Percentiles rank a stretch among this genome's conserved stretches.
phyloP scores from a whole-genome alignment of 37 sponge, comb jelly and placozoan species.

The Chondrilla cf. caribensis region DNA sequence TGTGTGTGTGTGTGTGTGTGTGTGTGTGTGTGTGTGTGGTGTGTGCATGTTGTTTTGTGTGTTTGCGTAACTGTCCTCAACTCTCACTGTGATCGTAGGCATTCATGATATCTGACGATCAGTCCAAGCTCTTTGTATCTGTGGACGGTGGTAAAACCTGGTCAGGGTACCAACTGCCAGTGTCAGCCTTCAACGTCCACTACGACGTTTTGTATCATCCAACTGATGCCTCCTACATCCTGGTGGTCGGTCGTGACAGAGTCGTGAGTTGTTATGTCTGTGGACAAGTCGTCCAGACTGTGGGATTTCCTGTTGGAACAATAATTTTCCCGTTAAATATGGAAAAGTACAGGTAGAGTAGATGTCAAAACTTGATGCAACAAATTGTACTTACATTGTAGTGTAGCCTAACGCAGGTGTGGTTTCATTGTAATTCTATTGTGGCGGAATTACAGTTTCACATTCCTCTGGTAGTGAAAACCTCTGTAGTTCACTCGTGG shows the following conservation, averaged over 20 bases:
- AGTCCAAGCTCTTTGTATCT: slow-evolving; percentile 31
- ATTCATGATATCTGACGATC: slow-evolving; percentile 34
- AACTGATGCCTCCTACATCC: slow-evolving; percentile 19
- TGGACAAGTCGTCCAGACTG: background rate
- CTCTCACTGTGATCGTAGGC: background rate
- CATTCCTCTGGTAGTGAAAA: too few species aligned
- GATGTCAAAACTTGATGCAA: too few species aligned
- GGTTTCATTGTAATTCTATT: too few species aligned
- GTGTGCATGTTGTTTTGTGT: too few species aligned
- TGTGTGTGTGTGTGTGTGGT: too few species aligned
- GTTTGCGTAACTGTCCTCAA: too few species aligned
- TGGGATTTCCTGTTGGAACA: background rate
- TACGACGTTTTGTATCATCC: slow-evolving; percentile 36
- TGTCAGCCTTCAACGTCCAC: slow-evolving; percentile 23
- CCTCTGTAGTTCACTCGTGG: too few species aligned
- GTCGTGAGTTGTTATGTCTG: background rate
- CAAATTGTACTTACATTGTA: too few species aligned
- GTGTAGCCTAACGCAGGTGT: too few species aligned
- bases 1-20: too few species aligned
- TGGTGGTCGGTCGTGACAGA: background rate
- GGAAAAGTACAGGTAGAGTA: background rate
- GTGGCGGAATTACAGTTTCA: too few species aligned
- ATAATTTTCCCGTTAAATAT: too few species aligned
- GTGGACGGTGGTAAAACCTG: slow-evolving; percentile 34
- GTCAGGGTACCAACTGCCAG: slow-evolving; percentile 28